Evolutionary conservation across 2,113 vertebrate species (phyloP).

Genomic region (Vulpes ferrilata): DNA sequence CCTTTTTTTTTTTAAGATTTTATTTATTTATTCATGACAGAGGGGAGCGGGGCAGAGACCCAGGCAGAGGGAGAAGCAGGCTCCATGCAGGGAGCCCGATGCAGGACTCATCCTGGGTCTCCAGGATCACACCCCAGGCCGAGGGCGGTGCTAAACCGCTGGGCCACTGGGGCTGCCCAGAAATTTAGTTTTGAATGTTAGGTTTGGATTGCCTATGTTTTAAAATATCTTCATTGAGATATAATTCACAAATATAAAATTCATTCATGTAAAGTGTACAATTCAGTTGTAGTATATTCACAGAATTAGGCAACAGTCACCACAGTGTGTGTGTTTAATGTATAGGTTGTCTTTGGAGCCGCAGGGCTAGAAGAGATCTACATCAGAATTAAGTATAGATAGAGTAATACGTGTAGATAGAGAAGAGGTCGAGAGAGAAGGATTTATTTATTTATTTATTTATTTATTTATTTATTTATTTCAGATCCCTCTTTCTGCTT

Average conservation of each 20-base stretch:
- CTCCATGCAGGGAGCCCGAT: no score
- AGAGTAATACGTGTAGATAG: not conserved
- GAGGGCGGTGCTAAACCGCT: no score
- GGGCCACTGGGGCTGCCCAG: not conserved
- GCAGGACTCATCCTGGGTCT: no score
- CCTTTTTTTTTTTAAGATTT: no score
- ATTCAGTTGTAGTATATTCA: not conserved
- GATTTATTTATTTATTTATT: no score
- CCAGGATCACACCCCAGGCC: no score
- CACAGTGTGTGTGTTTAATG: not conserved
- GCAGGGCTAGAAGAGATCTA: not conserved
- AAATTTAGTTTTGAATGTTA: slow-evolving; percentile 34
- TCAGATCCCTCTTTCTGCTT: not conserved
- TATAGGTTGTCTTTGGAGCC: not conserved
- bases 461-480: not conserved
- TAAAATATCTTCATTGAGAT: not conserved
- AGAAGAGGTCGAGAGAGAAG: not conserved
- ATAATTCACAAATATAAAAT: not conserved
- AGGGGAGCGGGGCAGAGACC: no score
- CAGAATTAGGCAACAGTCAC: not conserved
- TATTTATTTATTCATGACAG: no score
- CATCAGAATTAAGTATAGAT: not conserved
- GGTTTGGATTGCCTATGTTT: not conserved
- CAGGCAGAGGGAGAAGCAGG: no score
- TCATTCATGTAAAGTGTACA: not conserved